Conservation (phyloP, 2,113 vertebrate genomes). For the Platichthys flesus region DNA sequence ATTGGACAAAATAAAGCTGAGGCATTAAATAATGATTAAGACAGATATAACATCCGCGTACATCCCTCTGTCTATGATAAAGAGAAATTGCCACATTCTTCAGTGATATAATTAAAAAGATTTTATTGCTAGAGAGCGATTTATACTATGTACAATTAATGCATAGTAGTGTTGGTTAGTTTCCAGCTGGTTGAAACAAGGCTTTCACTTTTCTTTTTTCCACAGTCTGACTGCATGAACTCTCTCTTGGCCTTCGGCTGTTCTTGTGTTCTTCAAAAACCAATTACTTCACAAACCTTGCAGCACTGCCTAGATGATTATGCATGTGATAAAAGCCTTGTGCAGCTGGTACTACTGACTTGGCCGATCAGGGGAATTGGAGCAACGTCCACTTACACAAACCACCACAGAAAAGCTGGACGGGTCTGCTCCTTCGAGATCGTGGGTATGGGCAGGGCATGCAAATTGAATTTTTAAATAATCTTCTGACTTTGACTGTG, state of each 20-base stretch:
- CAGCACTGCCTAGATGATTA: slow-evolving; percentile 53
- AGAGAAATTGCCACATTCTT: neutral
- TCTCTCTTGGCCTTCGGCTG: slow-evolving; percentile 19
- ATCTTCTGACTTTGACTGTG: neutral
- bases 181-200: slow-evolving; percentile 18
- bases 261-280: slow-evolving; percentile 51
- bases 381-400: neutral
- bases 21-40: neutral
- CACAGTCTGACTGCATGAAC: neutral
- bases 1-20: neutral
- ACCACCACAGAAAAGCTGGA: neutral
- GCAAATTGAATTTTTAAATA: neutral
- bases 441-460: neutral
- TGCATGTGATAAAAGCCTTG: slow-evolving; percentile 48
- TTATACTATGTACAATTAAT: neutral
- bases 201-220: slow-evolving; percentile 14
- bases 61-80: neutral
- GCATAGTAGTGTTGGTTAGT: neutral
- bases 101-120: neutral
- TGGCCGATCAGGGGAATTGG: slow-evolving; percentile 27
- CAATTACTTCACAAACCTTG: slow-evolving; percentile 60
- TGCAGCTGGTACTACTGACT: slow-evolving; percentile 57
- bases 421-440: neutral
- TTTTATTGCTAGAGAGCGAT: neutral
- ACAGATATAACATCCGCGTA: neutral